Conservation (phyloP, 2,888 invertebrate genomes). For the Himalopsyche tibetana region DNA sequence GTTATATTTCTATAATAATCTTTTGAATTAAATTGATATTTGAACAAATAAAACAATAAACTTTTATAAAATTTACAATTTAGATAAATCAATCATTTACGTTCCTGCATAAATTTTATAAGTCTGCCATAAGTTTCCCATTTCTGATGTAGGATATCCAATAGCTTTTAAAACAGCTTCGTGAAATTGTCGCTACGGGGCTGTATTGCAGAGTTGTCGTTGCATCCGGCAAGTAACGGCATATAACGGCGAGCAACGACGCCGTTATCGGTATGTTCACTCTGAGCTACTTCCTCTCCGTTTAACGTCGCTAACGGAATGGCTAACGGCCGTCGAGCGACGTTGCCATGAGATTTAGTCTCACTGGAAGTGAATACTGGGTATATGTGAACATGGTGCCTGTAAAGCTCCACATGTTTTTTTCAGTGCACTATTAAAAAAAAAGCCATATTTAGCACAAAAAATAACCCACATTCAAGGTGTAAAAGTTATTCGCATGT, state of each 20-base stretch:
- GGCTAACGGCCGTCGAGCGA: constrained; percentile 16
- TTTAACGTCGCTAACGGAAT: constrained; percentile 44
- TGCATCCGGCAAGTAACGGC: constrained; percentile 47
- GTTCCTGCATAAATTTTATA: no score
- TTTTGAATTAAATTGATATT: no score
- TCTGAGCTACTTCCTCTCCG: constrained; percentile 44
- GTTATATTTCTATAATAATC: no score
- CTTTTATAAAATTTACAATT: no score
- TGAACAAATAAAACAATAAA: no score
- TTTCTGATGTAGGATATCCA: neutral
- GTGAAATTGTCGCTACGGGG: neutral
- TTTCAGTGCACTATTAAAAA: no score
- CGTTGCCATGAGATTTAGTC: constrained; percentile 10
- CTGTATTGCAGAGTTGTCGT: constrained; percentile 6
- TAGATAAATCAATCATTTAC: no score
- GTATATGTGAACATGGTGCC: neutral
- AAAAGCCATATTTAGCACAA: no score
- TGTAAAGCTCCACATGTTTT: no score
- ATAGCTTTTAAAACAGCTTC: constrained; percentile 20
- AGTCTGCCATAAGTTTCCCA: no score
- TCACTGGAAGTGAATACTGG: neutral
- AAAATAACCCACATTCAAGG: no score
- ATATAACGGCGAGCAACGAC: constrained; percentile 38
- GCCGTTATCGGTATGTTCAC: constrained; percentile 44
- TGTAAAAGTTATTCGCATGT: no score